A percentile compares a stretch with the other conserved stretches of the same genome.
These are phyloP conservation scores for Coleophora flavipennella DNA, from an alignment of 2,888 invertebrate species.

Conservation along the genomic window DNA sequence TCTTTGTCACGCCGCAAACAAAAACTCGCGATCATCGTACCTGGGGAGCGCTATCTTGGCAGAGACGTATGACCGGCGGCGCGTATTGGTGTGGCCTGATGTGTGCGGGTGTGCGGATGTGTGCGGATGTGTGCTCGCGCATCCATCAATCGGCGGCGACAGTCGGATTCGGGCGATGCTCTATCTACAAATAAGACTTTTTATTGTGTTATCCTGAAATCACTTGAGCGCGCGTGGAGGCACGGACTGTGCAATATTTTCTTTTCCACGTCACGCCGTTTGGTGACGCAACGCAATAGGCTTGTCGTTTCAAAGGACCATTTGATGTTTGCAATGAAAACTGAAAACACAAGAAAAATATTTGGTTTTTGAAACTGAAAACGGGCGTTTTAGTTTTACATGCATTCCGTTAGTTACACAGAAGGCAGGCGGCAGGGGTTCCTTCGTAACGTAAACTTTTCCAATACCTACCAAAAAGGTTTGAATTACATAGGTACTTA, in stretches of 20 bases:
- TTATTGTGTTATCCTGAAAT: slow-evolving; percentile 11
- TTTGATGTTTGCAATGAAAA: too few species aligned
- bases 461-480: too few species aligned
- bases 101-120: slow-evolving; percentile 27
- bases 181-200: slow-evolving; percentile 25
- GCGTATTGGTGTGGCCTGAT: slow-evolving; percentile 53
- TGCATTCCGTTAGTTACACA: too few species aligned
- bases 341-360: too few species aligned
- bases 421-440: too few species aligned
- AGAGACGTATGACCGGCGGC: slow-evolving; percentile 62
- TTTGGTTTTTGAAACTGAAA: too few species aligned
- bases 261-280: too few species aligned
- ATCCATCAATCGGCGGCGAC: slow-evolving; percentile 54
- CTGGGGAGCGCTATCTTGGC: slow-evolving; percentile 63
- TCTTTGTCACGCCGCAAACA: slow-evolving; percentile 60
- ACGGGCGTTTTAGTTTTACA: too few species aligned
- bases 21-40: slow-evolving; percentile 55
- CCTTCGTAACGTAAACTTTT: too few species aligned
- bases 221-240: neutral
- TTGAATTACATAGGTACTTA: too few species aligned
- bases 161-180: slow-evolving; percentile 36
- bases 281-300: too few species aligned
- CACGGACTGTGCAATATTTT: neutral
- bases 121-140: slow-evolving; percentile 22
- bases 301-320: too few species aligned